Conservation (phyloP, 2,888 invertebrate species). For the Anorthoa munda region DNA sequence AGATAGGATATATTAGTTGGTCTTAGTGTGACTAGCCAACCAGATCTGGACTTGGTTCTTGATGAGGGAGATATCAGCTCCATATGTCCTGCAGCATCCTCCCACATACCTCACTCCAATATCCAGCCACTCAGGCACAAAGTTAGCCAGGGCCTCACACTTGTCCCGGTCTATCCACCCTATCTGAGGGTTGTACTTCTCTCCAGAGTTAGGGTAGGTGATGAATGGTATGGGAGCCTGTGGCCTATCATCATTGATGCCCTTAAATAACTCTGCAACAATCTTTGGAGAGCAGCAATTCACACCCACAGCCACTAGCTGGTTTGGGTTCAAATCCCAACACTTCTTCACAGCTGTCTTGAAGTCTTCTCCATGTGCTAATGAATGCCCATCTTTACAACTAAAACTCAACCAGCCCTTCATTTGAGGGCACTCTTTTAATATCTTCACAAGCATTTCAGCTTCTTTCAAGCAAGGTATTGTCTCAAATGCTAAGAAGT, state of each 20-base stretch:
- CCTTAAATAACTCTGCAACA: constrained; percentile 78
- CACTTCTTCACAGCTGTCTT: constrained; percentile 92
- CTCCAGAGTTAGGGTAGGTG: constrained; percentile 98
- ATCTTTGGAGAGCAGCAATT: constrained; percentile 93
- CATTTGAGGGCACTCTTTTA: constrained; percentile 94
- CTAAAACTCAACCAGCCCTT: constrained; percentile 98
- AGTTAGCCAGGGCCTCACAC: constrained; percentile 92
- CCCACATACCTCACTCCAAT: constrained; percentile 96
- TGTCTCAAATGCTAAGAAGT: constrained; percentile 97
- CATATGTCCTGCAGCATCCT: constrained; percentile 97
- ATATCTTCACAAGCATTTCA: constrained; percentile 93
- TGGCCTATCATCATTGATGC: constrained; percentile 76
- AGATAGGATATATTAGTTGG: not conserved
- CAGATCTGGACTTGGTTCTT: constrained; percentile 73
- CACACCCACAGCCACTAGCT: constrained; percentile 95
- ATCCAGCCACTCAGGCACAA: constrained; percentile 94
- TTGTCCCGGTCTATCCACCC: constrained; percentile 93
- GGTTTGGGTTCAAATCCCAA: constrained; percentile 92
- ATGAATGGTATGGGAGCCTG: constrained; percentile 92
- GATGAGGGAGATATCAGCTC: constrained; percentile 94
- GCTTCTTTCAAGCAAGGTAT: constrained; percentile 97
- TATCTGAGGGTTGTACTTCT: constrained; percentile 92
- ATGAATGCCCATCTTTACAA: constrained; percentile 91
- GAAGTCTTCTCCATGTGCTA: constrained; percentile 95
- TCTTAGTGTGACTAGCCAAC: constrained; percentile 61